Evolutionary conservation across 2,888 invertebrate species (phyloP).

Genomic region (Girardia tigrina): DNA sequence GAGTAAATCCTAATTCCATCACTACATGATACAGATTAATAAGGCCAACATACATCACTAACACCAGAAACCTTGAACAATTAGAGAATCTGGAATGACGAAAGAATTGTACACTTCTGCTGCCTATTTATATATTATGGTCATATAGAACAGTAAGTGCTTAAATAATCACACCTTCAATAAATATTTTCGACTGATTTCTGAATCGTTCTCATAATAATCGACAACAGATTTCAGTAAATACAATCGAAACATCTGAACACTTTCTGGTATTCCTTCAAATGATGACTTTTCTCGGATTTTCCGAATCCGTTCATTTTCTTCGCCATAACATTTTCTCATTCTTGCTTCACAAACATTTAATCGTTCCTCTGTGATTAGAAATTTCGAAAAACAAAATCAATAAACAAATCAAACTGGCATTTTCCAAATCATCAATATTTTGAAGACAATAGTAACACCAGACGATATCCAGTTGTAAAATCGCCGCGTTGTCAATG

Average conservation of each 20-base stretch:
- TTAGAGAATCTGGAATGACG: neutral
- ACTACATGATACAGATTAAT: neutral
- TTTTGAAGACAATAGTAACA: constrained; percentile 66
- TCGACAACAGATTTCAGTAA: constrained; percentile 3
- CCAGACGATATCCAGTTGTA: constrained; percentile 76
- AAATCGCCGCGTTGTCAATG: constrained; percentile 69
- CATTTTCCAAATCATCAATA: constrained; percentile 62
- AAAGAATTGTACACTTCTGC: neutral
- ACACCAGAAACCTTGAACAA: neutral
- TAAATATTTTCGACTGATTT: neutral
- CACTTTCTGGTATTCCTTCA: neutral
- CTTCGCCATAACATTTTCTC: constrained; percentile 5
- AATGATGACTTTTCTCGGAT: neutral
- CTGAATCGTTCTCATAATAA: constrained; percentile 20
- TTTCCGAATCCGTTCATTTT: neutral
- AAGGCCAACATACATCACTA: neutral
- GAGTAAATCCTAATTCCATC: neutral
- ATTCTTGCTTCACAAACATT: constrained; percentile 12
- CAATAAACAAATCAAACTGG: constrained; percentile 45
- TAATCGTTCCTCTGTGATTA: neutral
- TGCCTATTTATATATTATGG: too few species aligned
- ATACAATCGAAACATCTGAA: constrained; percentile 24
- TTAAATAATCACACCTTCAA: neutral
- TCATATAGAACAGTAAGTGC: too few species aligned
- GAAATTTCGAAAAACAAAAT: neutral